Base-by-base conservation (phyloP, 2,113 vertebrate species). In the Mesembrinibis cayennensis region DNA sequence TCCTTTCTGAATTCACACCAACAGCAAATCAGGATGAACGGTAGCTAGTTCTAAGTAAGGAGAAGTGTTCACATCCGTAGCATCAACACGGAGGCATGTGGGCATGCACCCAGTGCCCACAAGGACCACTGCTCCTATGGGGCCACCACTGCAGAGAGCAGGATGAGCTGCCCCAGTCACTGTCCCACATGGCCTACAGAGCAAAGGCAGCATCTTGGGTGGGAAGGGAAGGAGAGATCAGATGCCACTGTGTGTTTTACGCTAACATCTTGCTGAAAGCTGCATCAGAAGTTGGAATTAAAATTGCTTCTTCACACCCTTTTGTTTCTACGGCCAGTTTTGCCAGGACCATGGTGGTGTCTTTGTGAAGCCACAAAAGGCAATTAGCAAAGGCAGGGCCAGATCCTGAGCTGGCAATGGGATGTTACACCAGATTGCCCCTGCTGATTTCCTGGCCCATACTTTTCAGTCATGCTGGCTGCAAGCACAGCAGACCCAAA, bases 61-160 rank as follows among this genome's bases (percentile, higher is more conserved):
- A 47, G 26, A 26, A 66, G 20, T 13, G n/a, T 88, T 85, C 42
- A n/a, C 21, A 53, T 66, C 71, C 42, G 19, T 45, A 74, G 30
- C 3, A 9, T 49, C 77, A 77, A 62, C 7, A 20, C 3, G 6
- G 80, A 76, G 7, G 13, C 0, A 0, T 44, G 40, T 3, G 14
- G 50, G 45, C 20, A 45, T 7, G 7, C 9, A 56, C 21, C 23
- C 4, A 4, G 27, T 12, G 10, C 47, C 59, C 7, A 1, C 36
- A 56, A 16, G 38, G 53, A 30, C 47, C 21, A 1, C 53, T 67
- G 21, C 29, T 79, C 30, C 61, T 26, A 0, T 32, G 56, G 38
- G 73, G 30, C 13, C 47, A 40, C 38, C 2, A 1, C 62, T 29
- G 16, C 16, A 38, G 71, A 50, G 32, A 21, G 44, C 40, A 44